Conservation (phyloP, 2,797 vertebrate species). For the Centropyge bicolor region DNA sequence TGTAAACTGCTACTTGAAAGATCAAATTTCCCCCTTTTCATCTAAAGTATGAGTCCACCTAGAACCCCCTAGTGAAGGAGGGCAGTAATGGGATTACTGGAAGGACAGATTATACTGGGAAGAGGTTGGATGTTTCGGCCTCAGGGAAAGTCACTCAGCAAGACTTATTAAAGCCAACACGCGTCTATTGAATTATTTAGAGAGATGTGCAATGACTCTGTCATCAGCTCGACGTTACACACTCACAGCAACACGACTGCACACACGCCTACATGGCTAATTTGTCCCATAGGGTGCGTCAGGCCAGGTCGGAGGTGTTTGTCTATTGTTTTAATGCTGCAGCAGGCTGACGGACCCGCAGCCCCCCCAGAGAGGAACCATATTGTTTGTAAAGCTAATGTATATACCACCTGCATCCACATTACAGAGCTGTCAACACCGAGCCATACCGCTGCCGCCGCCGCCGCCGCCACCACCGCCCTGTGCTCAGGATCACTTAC, state of each 20-base stretch:
- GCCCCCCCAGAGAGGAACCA: constrained; percentile 45
- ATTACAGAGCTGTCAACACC: constrained; percentile 44
- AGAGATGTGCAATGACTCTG: constrained; percentile 51
- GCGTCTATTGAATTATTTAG: constrained; percentile 76
- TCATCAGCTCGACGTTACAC: constrained; percentile 58
- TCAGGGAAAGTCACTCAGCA: constrained; percentile 73
- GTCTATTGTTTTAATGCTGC: constrained; percentile 39
- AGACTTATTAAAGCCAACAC: constrained; percentile 77
- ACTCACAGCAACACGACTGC: constrained; percentile 20
- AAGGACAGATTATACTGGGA: constrained; percentile 60
- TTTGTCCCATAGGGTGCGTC: constrained; percentile 61
- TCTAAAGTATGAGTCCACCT: constrained; percentile 18
- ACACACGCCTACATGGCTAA: constrained; percentile 28
- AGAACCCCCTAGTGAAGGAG: constrained; percentile 32
- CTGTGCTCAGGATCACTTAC: constrained; percentile 12
- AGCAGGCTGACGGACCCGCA: constrained; percentile 19
- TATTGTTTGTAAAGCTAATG: constrained; percentile 50
- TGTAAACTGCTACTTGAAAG: not conserved
- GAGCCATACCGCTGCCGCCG: constrained; percentile 10
- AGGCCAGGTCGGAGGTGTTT: constrained; percentile 48
- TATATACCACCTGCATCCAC: constrained; percentile 36
- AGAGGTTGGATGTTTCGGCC: constrained; percentile 65
- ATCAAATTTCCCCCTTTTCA: constrained; percentile 4
- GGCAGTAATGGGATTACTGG: constrained; percentile 62
- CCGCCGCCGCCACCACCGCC: constrained; percentile 23